phyloP scores from a whole-genome alignment of 2,797 vertebrate genomes.

The Capromys pilorides region DNA sequence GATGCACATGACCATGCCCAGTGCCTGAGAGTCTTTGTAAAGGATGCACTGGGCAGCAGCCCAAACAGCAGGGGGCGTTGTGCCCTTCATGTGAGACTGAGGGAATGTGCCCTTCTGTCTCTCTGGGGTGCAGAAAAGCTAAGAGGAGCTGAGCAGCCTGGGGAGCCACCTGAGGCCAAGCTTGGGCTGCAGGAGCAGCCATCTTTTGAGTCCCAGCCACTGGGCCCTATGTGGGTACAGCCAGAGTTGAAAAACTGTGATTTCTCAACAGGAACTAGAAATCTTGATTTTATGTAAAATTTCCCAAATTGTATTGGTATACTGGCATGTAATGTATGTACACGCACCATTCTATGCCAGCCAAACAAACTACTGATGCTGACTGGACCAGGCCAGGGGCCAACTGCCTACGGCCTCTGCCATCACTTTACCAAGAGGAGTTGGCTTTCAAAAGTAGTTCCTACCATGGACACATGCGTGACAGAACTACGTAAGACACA shows the following conservation, averaged over 20 bases:
- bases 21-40: neutral
- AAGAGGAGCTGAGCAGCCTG: neutral
- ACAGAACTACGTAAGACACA: neutral
- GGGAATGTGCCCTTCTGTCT: neutral
- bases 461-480: neutral
- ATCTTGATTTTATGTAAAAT: slow-evolving; percentile 15
- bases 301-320: neutral
- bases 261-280: neutral
- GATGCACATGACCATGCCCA: neutral
- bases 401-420: neutral
- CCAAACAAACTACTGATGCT: neutral
- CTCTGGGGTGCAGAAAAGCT: no score
- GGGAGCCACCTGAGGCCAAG: neutral
- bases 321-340: neutral
- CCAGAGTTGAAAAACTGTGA: neutral
- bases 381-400: neutral
- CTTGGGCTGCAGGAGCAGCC: no score
- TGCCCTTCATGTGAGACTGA: neutral
- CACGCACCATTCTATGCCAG: neutral
- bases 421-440: neutral
- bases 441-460: neutral
- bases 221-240: neutral
- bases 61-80: neutral
- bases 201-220: neutral
- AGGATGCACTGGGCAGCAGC: neutral